A percentile compares a stretch with the other conserved stretches of the same genome.
These are phyloP conservation scores for Larimichthys crocea DNA, from an alignment of 2,113 vertebrate genomes.

Conservation along the genomic window DNA sequence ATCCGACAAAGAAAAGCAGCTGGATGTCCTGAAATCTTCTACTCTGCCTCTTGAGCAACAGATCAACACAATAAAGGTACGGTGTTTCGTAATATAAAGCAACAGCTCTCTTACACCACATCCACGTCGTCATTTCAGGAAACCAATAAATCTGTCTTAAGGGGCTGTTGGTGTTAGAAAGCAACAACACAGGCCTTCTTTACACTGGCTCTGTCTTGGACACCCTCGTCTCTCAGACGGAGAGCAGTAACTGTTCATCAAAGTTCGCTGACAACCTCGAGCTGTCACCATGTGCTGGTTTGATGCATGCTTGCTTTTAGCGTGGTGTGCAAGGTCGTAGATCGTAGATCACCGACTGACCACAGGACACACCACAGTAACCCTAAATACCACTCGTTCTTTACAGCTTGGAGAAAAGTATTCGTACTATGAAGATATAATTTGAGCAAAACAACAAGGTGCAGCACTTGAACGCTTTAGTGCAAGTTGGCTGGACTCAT, in stretches of 20 bases:
- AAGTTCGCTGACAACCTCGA: not conserved
- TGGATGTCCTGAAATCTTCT: constrained; percentile 87
- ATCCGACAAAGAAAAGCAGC: constrained; percentile 90
- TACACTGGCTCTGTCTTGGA: not conserved
- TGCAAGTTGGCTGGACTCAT: no score
- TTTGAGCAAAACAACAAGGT: no score
- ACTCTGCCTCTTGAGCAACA: constrained; percentile 87
- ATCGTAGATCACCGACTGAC: no score
- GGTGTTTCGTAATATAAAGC: not conserved
- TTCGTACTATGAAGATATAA: no score
- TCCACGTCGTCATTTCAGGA: not conserved
- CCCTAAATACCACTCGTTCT: no score
- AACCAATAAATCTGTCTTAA: not conserved
- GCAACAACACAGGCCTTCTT: not conserved
- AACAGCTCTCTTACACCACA: not conserved
- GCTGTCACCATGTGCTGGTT: not conserved
- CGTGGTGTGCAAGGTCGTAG: no score
- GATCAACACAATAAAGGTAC: constrained; percentile 91
- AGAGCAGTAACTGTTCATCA: not conserved
- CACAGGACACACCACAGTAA: no score
- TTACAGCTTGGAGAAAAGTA: no score
- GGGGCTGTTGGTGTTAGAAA: not conserved
- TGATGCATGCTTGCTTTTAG: not conserved
- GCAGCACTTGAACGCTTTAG: no score
- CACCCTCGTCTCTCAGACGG: not conserved